Evolutionary conservation across 2,797 vertebrate species (phyloP), one percentile per base, ranked within the genome.

Genomic region (Tolypeutes matacus): DNA sequence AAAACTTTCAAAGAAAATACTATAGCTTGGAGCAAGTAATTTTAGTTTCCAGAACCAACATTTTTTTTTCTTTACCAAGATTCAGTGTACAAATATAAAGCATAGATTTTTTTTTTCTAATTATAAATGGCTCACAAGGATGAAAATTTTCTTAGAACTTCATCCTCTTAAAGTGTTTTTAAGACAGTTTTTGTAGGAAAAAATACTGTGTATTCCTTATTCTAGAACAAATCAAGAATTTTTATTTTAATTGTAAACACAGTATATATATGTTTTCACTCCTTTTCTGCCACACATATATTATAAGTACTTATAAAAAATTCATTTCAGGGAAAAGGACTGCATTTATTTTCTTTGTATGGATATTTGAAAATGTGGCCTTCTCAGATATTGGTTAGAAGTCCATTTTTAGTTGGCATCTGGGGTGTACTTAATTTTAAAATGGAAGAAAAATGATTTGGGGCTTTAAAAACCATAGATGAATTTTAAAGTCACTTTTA

Each of bases 401-500:
- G 27, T 80, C 36, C 7, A 34, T 75, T 83, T 93, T 27, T 62
- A 85, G 75, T 27, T 49, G 31, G 2, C 39, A 60, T 77, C 25
- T 84, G n/a, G 21, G n/a, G 31, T 27, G 58, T 46, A 13, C 21
- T 75, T 90, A 78, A 53, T 29, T 85, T 77, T 96, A 31, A 93
- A 82, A 92, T 92, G 77, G 62, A 88, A 83, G n/a, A 73, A 89
- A 87, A 89, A 81, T 58, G 4, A 73, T 90, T 34, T 34, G 46
- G 29, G 60, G 13, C 15, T 85, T 86, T 78, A 76, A 87, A 93
- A 95, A 49, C 29, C 58, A 21, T 8, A 58, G 64, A 31, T 93
- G 78, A 31, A 84, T 46, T 89, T 93, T 51, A 9, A 64, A 95
- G 78, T 92, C 25, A 56, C 75, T 90, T 86, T 84, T 81, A 87